Evolutionary conservation across 2,888 invertebrate genomes (phyloP), one percentile per base, ranked within the genome.

Genomic region (Leptothorax acervorum): DNA sequence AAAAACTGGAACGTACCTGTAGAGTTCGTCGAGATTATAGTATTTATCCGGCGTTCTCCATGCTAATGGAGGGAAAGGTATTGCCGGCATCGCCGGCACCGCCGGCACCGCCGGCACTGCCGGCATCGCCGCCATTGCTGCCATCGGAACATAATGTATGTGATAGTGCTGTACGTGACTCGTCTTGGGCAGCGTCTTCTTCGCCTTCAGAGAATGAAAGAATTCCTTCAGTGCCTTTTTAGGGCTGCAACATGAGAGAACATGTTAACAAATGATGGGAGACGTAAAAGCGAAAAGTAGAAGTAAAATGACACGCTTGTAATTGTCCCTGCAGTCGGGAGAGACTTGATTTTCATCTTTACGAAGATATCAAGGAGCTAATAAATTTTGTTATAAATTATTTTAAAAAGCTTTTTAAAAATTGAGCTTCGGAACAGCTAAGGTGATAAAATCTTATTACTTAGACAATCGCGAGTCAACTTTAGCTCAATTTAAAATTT

Each of bases 101-200:
- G 23, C 23, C 23, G 23, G 23, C 23, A 23, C n/a, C n/a, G 35
- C 35, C 6, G 35, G 88, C 1, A 89, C 0, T 0, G 23, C 23
- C 23, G 23, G 23, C 23, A 23, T 23, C 0, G 23, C 23, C 23
- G 23, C 23, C 1, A 89, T 35, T 6, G 35, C 35, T 0, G 35
- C 87, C 1, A 89, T 53, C n/a, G 93, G 92, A 84, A 91, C 92
- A 73, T 93, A 93, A 75, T 93, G 92, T 68, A 91, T 5, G 70
- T 93, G 92, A 74, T 91, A 91, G 68, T 93, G 93, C 48, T 90
- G 88, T 68, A 92, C 75, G 55, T 87, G 78, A 15, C 31, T 11
- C 12, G 0, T 45, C 11, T 83, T 66, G 6, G 84, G 86, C 11
- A 73, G 35, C 62, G 90, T 89, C 66, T 92, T 88, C 55, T 91